A percentile compares a stretch with the other conserved stretches of the same genome.
phyloP scores from a whole-genome alignment of 2,797 vertebrate species.

The Onychomys torridus region DNA sequence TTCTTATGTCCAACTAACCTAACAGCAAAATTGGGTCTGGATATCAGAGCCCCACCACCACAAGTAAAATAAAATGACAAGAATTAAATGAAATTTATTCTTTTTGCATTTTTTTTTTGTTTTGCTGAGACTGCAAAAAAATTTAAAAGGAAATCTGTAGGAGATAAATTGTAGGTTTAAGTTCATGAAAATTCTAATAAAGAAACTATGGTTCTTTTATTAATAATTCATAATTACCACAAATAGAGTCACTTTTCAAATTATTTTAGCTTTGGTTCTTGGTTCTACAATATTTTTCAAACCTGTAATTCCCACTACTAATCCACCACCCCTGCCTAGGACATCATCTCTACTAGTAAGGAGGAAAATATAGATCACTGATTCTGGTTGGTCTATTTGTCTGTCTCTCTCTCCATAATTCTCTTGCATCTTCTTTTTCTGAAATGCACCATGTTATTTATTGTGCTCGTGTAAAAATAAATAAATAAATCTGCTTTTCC shows the following conservation, averaged over 20 bases:
- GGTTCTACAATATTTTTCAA: neutral
- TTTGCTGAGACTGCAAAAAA: conserved; percentile 3
- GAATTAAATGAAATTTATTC: neutral
- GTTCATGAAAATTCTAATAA: neutral
- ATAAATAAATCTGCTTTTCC: neutral
- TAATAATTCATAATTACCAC: neutral
- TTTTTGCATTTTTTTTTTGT: conserved; percentile 5
- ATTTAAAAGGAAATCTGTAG: neutral
- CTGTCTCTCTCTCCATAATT: neutral
- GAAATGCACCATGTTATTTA: neutral
- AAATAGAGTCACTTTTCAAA: neutral
- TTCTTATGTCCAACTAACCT: neutral
- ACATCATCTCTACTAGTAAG: neutral
- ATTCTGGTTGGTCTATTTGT: neutral
- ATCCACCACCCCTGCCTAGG: neutral
- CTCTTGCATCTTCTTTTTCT: neutral
- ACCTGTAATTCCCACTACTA: neutral
- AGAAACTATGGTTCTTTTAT: neutral
- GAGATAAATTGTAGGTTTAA: neutral
- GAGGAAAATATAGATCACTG: neutral
- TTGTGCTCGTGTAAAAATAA: neutral
- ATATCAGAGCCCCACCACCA: neutral
- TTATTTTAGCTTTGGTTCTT: neutral
- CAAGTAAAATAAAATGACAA: neutral
- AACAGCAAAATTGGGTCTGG: neutral